Evolutionary conservation across 1,140 invertebrate genomes (phyloP).

Genomic region (Magallana ariakensis): DNA sequence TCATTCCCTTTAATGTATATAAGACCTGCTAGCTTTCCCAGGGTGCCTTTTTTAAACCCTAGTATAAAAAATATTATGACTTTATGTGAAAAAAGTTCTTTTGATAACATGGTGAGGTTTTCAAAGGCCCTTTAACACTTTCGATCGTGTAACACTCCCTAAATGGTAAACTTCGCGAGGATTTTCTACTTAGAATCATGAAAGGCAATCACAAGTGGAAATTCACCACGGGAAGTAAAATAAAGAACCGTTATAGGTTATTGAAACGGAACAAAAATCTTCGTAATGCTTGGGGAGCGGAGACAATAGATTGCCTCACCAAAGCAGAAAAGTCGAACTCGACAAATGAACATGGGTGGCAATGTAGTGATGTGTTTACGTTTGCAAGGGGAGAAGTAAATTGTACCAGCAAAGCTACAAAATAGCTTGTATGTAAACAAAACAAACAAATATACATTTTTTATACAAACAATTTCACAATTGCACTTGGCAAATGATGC

Average conservation of each 20-base stretch:
- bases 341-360: constrained; percentile 27
- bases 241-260: constrained; percentile 25
- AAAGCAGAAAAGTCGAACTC: constrained; percentile 25
- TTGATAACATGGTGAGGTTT: constrained; percentile 13
- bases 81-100: constrained; percentile 20
- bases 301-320: constrained; percentile 14
- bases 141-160: constrained; percentile 37
- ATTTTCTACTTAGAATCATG: constrained; percentile 37
- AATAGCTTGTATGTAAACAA: no score
- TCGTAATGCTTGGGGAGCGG: not conserved
- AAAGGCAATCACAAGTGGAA: constrained; percentile 31
- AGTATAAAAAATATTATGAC: constrained; percentile 25
- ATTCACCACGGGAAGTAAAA: constrained; percentile 33
- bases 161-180: constrained; percentile 29
- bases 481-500: no score
- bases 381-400: not conserved
- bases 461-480: no score
- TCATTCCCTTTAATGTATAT: not conserved
- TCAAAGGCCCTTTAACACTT: constrained; percentile 21
- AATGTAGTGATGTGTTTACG: not conserved
- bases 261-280: constrained; percentile 32
- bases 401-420: not conserved
- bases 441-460: no score
- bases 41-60: not conserved
- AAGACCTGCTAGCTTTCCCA: constrained; percentile 13